Conservation (phyloP, 1,140 invertebrate species). For the Ceratina australensis region DNA sequence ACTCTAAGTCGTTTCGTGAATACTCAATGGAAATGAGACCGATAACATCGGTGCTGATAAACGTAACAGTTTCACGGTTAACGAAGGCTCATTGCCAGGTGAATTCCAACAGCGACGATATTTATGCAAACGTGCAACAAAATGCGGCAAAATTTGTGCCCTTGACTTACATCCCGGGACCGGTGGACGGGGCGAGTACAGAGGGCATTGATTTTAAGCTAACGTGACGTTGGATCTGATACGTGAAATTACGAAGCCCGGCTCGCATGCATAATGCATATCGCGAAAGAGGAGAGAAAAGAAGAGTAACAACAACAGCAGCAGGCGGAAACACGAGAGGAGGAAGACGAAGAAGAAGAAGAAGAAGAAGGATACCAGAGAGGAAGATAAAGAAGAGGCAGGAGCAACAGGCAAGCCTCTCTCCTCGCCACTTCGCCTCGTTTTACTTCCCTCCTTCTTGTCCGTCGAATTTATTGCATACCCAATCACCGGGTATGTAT, state of each 20-base stretch:
- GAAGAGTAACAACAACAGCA: constrained; percentile 10
- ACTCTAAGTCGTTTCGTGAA: neutral
- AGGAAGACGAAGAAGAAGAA: constrained; percentile 2
- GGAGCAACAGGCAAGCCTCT: neutral
- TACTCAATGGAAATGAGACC: too few species aligned
- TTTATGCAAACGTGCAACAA: constrained; percentile 23
- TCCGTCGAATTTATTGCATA: constrained; percentile 44
- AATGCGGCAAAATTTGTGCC: neutral
- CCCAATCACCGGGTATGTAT: constrained; percentile 19
- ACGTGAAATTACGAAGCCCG: constrained; percentile 56
- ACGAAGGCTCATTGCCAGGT: neutral
- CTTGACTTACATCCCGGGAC: constrained; percentile 34
- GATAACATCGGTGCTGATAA: neutral
- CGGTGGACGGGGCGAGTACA: neutral
- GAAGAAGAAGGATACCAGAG: neutral
- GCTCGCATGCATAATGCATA: constrained; percentile 63
- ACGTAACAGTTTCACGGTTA: neutral
- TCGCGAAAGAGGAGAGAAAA: constrained; percentile 16
- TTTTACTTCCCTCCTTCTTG: constrained; percentile 19
- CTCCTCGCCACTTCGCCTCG: neutral
- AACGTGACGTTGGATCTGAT: constrained; percentile 62
- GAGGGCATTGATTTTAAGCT: constrained; percentile 52
- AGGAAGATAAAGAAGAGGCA: constrained; percentile 7
- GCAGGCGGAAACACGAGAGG: constrained; percentile 10
- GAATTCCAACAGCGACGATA: neutral